Base-by-base conservation (phyloP, 2,797 vertebrate species). In the Simalia tracyae region DNA sequence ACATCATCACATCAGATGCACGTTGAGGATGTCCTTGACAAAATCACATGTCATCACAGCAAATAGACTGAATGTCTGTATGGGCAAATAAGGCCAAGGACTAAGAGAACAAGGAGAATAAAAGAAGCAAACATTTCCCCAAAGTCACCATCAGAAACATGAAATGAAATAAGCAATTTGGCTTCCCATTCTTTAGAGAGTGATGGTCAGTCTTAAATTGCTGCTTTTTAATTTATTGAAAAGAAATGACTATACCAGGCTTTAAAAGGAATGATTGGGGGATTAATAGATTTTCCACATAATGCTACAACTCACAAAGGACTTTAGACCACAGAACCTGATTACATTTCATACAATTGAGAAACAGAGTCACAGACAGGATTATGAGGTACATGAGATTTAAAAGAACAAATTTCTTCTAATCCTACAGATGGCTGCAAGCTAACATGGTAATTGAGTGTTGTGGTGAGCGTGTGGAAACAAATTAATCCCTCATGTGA, bases 381-480 rank as follows among this genome's bases (percentile, higher is more conserved):
- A 93, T 97, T 96, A 96, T 86, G 94, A 93, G 91, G 95, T 88
- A 59, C 93, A 88, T 90, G 64, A 94, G 91, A 91, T 96, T 93
- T 95, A 92, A 84, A 91, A 92, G 89, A 94, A 95, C 95, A 95
- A n/a, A 95, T 93, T 86, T 94, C 24, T 92, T 93, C 90, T 87
- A 93, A 94, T 94, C 36, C 10, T 91, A 93, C 22, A 95, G 94
- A 91, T 95, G 90, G 66, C 84, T 95, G 93, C 91, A 89, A 96
- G 93, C 93, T 96, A 89, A 94, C 96, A 94, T 94, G 89, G 89
- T 94, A 96, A 95, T 15, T 95, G 92, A 96, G 84, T 95, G 59
- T 89, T 96, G 89, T 94, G 93, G 3, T 90, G 87, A 93, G 85
- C 2, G 84, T 46, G 88, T 88, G 92, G 68, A 72, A 42, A 10